A percentile compares a stretch with the other conserved stretches of the same genome.
Evolutionary conservation across 2,888 invertebrate species (phyloP).

Genomic region (Mechanitis messenoides): DNA sequence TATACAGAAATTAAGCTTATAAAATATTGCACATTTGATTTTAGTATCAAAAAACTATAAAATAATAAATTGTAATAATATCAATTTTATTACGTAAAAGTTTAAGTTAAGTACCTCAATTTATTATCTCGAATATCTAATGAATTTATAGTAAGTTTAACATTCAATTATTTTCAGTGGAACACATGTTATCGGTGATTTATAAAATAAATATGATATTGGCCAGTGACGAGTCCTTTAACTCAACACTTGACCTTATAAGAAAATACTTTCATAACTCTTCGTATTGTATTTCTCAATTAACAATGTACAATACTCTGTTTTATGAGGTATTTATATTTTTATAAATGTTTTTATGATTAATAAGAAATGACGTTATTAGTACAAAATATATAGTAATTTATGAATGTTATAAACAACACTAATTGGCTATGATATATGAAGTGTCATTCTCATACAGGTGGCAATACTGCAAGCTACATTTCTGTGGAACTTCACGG

Average conservation of each 20-base stretch:
- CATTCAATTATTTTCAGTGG: constrained; percentile 37
- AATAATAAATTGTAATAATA: no score
- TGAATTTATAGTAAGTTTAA: not conserved
- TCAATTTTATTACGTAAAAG: no score
- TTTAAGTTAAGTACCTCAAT: no score
- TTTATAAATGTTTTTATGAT: not conserved
- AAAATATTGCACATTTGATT: no score
- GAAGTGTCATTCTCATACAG: constrained; percentile 32
- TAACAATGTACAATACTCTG: constrained; percentile 23
- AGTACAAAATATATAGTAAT: no score
- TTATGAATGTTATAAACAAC: no score
- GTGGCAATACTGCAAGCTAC: constrained; percentile 75
- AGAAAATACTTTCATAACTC: constrained; percentile 29
- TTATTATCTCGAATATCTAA: no score
- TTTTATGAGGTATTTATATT: constrained; percentile 21
- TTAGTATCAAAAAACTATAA: no score
- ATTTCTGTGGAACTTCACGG: constrained; percentile 82
- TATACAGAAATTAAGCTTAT: no score
- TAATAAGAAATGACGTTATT: not conserved
- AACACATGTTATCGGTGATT: constrained; percentile 36
- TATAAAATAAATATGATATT: constrained; percentile 35
- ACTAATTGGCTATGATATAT: not conserved
- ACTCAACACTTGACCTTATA: constrained; percentile 26
- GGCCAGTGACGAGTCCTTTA: constrained; percentile 31
- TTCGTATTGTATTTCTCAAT: constrained; percentile 33